phyloP scores from a whole-genome alignment of 2,888 invertebrate species.

The Patella caerulea region DNA sequence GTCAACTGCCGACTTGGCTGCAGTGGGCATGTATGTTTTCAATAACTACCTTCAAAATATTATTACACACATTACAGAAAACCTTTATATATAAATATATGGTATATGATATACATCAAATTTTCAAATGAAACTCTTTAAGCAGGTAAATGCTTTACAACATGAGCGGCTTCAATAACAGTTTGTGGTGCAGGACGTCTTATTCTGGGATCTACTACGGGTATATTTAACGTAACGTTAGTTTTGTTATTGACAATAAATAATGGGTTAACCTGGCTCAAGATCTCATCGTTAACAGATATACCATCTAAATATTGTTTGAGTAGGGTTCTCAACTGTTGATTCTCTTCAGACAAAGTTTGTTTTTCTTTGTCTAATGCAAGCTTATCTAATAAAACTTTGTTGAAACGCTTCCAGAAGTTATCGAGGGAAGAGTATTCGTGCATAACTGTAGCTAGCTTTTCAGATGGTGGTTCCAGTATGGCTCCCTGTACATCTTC shows the following conservation, averaged over 20 bases:
- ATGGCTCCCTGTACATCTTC: conserved; percentile 67
- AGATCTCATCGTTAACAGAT: conserved; percentile 71
- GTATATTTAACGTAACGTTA: conserved; percentile 68
- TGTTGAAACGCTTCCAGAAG: conserved; percentile 79
- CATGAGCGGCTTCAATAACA: conserved; percentile 63
- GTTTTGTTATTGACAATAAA: conserved; percentile 71
- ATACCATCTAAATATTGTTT: conserved; percentile 73
- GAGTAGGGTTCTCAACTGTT: conserved; percentile 70
- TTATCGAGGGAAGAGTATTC: conserved; percentile 76
- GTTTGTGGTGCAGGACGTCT: conserved; percentile 57
- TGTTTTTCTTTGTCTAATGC: conserved; percentile 72
- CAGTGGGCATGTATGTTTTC: no score
- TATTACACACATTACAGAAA: no score
- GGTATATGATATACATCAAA: no score
- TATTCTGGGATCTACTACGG: conserved; percentile 64
- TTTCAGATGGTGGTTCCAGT: conserved; percentile 64
- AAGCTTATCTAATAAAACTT: conserved; percentile 75
- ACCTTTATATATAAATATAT: no score
- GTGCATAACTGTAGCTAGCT: conserved; percentile 68
- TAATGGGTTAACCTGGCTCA: conserved; percentile 70
- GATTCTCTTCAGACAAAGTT: conserved; percentile 76
- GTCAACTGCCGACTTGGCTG: no score
- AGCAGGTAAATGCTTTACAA: conserved; percentile 46
- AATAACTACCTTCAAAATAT: no score
- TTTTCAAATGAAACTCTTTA: no score